These are phyloP conservation scores for Elymnias hypermnestra DNA, from an alignment of 1,140 invertebrate genomes.

Conservation along the genomic window DNA sequence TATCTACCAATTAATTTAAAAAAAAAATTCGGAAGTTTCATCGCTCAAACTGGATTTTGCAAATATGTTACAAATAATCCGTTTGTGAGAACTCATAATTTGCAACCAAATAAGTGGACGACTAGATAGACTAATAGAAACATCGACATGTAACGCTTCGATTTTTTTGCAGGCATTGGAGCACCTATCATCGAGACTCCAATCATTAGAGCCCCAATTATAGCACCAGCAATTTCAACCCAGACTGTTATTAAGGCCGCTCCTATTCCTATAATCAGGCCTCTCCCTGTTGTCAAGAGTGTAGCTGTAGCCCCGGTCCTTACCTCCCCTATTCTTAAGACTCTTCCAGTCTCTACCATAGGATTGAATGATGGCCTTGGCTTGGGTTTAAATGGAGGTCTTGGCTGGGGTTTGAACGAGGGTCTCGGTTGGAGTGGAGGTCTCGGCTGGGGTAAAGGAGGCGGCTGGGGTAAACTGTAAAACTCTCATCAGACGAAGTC, in stretches of 20 bases:
- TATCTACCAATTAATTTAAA: too few relatives aligned
- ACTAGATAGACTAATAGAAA: too few relatives aligned
- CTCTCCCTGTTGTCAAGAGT: too few relatives aligned
- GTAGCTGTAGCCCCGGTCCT: slow-evolving; percentile 36
- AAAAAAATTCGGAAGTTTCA: too few relatives aligned
- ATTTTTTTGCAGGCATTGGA: too few relatives aligned
- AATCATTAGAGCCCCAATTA: slow-evolving; percentile 33
- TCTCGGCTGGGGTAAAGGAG: slow-evolving; percentile 16
- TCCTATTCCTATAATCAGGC: slow-evolving; percentile 49
- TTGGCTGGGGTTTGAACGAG: slow-evolving; percentile 19
- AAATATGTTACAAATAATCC: too few relatives aligned
- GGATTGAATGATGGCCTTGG: slow-evolving; percentile 1
- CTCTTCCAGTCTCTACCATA: slow-evolving; percentile 25
- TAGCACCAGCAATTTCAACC: slow-evolving; percentile 46
- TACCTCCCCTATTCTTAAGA: slow-evolving; percentile 38
- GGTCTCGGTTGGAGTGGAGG: slow-evolving; percentile 24
- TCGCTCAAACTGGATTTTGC: too few relatives aligned
- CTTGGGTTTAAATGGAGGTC: slow-evolving; percentile 3
- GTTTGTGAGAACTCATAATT: too few relatives aligned
- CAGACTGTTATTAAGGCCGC: slow-evolving; percentile 45
- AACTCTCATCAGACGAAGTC: neutral
- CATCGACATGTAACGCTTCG: too few relatives aligned
- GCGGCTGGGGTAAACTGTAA: slow-evolving; percentile 20
- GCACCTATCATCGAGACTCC: too few relatives aligned
- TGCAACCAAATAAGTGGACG: too few relatives aligned